phyloP scores from a whole-genome alignment of 2,113 vertebrate genomes.

The Clupea harengus region DNA sequence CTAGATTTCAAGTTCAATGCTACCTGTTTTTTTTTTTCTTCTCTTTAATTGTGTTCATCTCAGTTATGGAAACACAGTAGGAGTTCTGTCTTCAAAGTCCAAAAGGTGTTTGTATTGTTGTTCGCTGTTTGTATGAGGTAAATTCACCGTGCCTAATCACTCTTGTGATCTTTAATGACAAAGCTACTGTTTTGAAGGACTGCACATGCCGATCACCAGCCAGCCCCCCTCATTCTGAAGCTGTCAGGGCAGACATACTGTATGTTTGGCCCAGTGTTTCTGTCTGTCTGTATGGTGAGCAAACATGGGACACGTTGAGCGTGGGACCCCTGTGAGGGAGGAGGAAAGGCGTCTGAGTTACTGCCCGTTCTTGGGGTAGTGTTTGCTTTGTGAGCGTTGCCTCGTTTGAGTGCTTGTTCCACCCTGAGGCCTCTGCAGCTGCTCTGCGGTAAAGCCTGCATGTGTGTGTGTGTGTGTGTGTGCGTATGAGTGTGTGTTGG shows the following conservation, averaged over 20 bases:
- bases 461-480: neutral
- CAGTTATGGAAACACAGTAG: too few relatives aligned
- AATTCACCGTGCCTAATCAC: too few relatives aligned
- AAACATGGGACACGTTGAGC: neutral
- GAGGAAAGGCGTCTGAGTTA: neutral
- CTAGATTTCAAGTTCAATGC: neutral
- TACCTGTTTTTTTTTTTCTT: neutral
- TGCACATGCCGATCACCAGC: too few relatives aligned
- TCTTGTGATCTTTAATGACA: too few relatives aligned
- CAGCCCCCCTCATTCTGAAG: neutral
- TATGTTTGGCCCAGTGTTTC: neutral
- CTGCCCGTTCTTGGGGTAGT: neutral
- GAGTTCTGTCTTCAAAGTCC: too few relatives aligned
- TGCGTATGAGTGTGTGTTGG: neutral
- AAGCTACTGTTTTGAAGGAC: too few relatives aligned
- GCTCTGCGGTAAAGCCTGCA: neutral
- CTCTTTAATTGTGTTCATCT: too few relatives aligned
- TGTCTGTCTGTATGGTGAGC: neutral
- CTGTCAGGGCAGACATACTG: too few relatives aligned
- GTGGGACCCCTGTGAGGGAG: neutral
- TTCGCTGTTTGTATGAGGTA: neutral
- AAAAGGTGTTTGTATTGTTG: neutral
- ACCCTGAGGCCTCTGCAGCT: slow-evolving; percentile 8
- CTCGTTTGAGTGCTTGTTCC: neutral
- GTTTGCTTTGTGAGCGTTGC: neutral